phyloP scores from a whole-genome alignment of 2,797 vertebrate genomes.

The Esox masquinongy region DNA sequence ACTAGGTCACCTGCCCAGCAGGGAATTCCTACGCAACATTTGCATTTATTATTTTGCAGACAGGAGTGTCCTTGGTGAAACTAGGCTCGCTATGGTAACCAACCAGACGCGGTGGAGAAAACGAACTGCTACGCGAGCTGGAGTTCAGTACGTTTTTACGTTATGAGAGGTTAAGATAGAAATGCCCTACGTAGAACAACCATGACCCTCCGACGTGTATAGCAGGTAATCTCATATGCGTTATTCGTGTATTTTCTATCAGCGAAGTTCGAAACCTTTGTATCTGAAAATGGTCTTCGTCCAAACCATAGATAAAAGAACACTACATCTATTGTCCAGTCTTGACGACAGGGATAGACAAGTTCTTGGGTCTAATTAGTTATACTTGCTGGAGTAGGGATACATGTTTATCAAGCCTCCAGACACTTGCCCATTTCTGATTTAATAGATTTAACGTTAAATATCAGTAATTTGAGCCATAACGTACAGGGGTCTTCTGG shows the following conservation, averaged over 20 bases:
- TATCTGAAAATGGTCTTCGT: too few species aligned
- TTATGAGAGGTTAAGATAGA: not conserved
- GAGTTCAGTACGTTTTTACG: not conserved
- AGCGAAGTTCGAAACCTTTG: too few species aligned
- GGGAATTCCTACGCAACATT: not conserved
- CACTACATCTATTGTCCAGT: too few species aligned
- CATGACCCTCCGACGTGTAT: too few species aligned
- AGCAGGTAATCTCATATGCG: too few species aligned
- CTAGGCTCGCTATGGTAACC: not conserved
- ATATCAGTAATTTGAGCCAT: not conserved
- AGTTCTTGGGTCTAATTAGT: too few species aligned
- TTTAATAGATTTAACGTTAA: not conserved
- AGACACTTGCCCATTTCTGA: not conserved
- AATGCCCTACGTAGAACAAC: not conserved
- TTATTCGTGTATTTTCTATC: too few species aligned
- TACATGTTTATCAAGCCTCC: not conserved
- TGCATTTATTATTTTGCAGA: not conserved
- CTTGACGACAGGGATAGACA: too few species aligned
- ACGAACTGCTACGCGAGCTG: not conserved
- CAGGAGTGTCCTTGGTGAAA: not conserved
- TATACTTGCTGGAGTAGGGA: too few species aligned
- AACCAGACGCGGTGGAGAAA: slow-evolving; percentile 1
- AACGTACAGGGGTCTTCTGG: too few species aligned
- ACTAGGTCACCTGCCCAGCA: not conserved
- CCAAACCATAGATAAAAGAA: too few species aligned